These are phyloP conservation scores for Isurus oxyrinchus DNA, from an alignment of 2,113 vertebrate genomes.

Conservation along the genomic window DNA sequence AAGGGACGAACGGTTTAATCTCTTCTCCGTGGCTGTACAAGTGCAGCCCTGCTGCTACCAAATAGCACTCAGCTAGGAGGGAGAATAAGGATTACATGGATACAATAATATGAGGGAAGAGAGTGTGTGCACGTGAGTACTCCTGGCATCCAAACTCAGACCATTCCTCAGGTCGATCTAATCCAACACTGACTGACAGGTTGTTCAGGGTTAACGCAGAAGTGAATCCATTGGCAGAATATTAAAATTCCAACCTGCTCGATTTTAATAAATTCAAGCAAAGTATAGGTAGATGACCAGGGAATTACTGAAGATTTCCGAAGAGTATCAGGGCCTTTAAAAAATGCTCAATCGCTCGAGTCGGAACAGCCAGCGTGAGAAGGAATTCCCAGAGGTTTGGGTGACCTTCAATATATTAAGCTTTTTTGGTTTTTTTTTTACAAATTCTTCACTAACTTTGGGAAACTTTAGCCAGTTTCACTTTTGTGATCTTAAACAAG, in stretches of 20 bases:
- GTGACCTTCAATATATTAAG: not conserved
- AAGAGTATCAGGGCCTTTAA: not conserved
- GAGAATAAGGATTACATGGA: not conserved
- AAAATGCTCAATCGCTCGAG: not conserved
- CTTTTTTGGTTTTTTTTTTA: too few species aligned
- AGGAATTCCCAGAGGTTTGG: not conserved
- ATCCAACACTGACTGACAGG: not conserved
- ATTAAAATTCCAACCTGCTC: not conserved
- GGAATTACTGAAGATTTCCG: not conserved
- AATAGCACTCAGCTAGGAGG: not conserved
- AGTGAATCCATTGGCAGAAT: not conserved
- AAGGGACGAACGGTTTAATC: conserved; percentile 68
- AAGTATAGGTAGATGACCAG: not conserved
- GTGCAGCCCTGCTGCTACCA: conserved; percentile 50
- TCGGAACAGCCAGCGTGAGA: not conserved
- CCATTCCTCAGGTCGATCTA: not conserved
- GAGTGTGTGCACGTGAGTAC: not conserved
- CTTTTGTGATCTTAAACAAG: not conserved
- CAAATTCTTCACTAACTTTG: not conserved
- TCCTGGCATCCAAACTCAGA: not conserved
- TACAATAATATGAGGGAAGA: not conserved
- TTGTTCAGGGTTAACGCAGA: not conserved
- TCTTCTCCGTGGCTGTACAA: conserved; percentile 66
- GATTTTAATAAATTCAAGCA: not conserved
- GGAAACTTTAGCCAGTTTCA: not conserved